A percentile compares a stretch with the other conserved stretches of the same genome.
Conservation (phyloP, 2,797 vertebrate genomes). For the Microctenopoma stevenorrisi region DNA sequence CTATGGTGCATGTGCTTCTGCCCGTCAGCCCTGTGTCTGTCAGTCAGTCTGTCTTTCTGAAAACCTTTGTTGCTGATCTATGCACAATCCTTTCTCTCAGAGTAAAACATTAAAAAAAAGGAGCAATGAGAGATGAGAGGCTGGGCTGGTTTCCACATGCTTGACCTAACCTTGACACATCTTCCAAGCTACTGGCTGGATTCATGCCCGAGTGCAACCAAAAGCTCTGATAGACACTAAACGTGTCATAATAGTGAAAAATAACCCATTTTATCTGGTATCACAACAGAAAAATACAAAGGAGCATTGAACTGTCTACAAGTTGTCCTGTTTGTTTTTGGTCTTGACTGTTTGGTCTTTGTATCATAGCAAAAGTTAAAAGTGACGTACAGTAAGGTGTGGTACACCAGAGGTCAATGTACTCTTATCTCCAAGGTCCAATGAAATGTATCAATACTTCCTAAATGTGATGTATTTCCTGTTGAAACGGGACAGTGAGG, state of each 20-base stretch:
- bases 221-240: conserved; percentile 24
- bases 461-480: conserved; percentile 22
- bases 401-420: not conserved
- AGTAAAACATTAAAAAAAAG: conserved; percentile 4
- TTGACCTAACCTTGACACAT: conserved; percentile 54
- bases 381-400: not conserved
- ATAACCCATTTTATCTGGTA: too few relatives aligned
- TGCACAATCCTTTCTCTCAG: conserved; percentile 29
- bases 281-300: conserved; percentile 11
- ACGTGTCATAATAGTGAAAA: conserved; percentile 25
- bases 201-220: conserved; percentile 17
- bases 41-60: conserved; percentile 49
- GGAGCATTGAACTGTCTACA: not conserved
- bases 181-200: conserved; percentile 22
- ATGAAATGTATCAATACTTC: conserved; percentile 19
- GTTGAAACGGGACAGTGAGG: not conserved
- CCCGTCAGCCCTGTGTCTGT: conserved; percentile 59
- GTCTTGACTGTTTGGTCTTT: not conserved
- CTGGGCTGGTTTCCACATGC: conserved; percentile 36
- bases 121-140: not conserved
- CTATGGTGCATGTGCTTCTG: conserved; percentile 64
- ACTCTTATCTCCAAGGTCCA: not conserved
- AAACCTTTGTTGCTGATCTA: conserved; percentile 53
- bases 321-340: not conserved
- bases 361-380: not conserved